phyloP scores from a whole-genome alignment of 2,888 invertebrate genomes.

The Sesamia inferens region DNA sequence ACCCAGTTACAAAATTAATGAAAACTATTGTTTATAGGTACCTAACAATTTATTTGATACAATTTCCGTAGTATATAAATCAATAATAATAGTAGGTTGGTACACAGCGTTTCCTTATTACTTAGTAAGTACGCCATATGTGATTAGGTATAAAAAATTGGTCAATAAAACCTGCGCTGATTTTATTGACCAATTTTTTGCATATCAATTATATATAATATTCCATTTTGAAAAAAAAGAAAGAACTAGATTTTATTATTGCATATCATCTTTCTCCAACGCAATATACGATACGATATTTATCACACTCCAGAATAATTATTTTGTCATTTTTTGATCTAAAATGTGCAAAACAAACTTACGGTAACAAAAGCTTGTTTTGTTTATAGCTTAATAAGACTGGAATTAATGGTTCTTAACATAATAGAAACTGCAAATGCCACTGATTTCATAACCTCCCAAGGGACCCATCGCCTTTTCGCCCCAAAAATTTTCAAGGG shows the following conservation, averaged over 20 bases:
- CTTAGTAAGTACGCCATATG: not conserved
- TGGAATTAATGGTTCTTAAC: constrained; percentile 89
- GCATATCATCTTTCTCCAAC: not conserved
- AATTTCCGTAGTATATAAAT: not conserved
- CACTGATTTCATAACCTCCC: constrained; percentile 92
- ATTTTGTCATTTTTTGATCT: constrained; percentile 12
- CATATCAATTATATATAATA: too few species aligned
- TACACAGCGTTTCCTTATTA: not conserved
- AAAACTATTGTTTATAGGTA: not conserved
- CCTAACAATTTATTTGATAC: not conserved
- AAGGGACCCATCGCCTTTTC: constrained; percentile 88
- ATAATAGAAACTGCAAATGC: constrained; percentile 92
- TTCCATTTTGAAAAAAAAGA: not conserved
- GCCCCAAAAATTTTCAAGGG: constrained; percentile 81
- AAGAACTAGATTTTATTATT: not conserved
- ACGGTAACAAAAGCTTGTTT: constrained; percentile 81
- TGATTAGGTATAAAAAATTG: not conserved
- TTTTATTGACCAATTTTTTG: too few species aligned
- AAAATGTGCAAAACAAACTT: constrained; percentile 53
- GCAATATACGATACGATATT: not conserved
- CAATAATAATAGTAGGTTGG: not conserved
- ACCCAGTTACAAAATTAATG: not conserved
- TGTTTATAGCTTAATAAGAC: constrained; percentile 89
- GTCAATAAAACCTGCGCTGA: not conserved
- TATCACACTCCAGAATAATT: not conserved